Evolutionary conservation across 2,113 vertebrate genomes (phyloP), one percentile per base, ranked within the genome.

Genomic region (Channa maculata): DNA sequence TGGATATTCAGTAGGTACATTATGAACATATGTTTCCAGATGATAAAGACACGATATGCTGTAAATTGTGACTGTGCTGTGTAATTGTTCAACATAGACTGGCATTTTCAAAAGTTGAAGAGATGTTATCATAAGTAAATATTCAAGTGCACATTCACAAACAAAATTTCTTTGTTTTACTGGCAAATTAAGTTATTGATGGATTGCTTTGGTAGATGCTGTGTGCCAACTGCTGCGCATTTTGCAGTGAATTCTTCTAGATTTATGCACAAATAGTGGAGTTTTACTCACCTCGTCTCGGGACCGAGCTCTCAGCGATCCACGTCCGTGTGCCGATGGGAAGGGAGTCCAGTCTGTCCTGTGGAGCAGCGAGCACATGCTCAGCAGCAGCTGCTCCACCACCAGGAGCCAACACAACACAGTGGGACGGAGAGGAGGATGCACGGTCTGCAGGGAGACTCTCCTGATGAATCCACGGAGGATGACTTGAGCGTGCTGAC

Each of bases 211-310:
- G 2, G 7, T 37, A 8, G 39, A 38, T 4, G 33, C 7, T 71
- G 45, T 39, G 60, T 11, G 46, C 37, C 5, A 52, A 50, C 1
- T 70, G 63, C 13, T 45, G 8, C 2, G 14, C 2, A 54, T 15
- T 62, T 3, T 24, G 24, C 24, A 24, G 24, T 24, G 24, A 24
- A 24, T 24, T 24, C 24, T 24, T 24, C 24, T 24, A 24, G 24
- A 24, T 24, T 24, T 24, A 24, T 24, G 24, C 24, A 24, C 24
- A 24, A 24, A 24, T 24, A 24, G 24, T 1, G 1, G 24, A 24
- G 24, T 24, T 24, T 24, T 24, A 24, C 84, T 79, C 86, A 92
- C 91, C 88, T 87, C 41, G 51, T 7, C n/a, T 78, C 15, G 10
- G 58, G 49, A 34, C 14, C 15, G 57, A 11, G 71, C 49, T 57